Evolutionary conservation across 2,888 invertebrate genomes (phyloP).

Genomic region (Leucoptera coffeella): DNA sequence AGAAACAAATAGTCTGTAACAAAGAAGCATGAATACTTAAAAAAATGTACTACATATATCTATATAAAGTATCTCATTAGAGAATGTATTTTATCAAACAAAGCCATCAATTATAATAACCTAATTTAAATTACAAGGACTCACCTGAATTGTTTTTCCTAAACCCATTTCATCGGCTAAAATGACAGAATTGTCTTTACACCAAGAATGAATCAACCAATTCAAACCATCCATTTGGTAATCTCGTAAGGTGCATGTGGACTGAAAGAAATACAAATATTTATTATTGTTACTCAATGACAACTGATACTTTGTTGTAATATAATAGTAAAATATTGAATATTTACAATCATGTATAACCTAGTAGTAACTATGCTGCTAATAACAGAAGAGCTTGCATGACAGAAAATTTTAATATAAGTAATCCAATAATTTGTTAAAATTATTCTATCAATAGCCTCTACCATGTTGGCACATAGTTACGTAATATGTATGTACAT

Average conservation of each 20-base stretch:
- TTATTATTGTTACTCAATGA: not conserved
- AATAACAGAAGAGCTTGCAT: slow-evolving; percentile 4
- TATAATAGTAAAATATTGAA: too few relatives aligned
- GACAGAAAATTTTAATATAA: slow-evolving; percentile 2
- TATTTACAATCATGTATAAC: too few relatives aligned
- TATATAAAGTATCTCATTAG: not conserved
- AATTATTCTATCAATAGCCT: too few relatives aligned
- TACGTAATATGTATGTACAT: too few relatives aligned
- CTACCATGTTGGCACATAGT: too few relatives aligned
- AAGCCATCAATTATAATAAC: too few relatives aligned
- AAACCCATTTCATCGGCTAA: slow-evolving; percentile 99
- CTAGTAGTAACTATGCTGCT: too few relatives aligned
- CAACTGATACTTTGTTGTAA: too few relatives aligned
- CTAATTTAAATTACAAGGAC: slow-evolving; percentile 3
- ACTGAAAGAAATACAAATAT: slow-evolving; percentile 14
- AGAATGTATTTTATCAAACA: too few relatives aligned
- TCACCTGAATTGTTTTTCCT: slow-evolving; percentile 86
- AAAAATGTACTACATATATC: too few relatives aligned
- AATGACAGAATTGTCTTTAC: slow-evolving; percentile 96
- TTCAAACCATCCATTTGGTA: slow-evolving; percentile 99
- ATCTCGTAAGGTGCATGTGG: slow-evolving; percentile 75
- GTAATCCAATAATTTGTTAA: not conserved
- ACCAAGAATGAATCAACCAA: slow-evolving; percentile 98
- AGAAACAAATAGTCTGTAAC: slow-evolving; percentile 92
- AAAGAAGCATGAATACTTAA: too few relatives aligned